phyloP scores from a whole-genome alignment of 2,113 vertebrate species.

The Caranx ignobilis region DNA sequence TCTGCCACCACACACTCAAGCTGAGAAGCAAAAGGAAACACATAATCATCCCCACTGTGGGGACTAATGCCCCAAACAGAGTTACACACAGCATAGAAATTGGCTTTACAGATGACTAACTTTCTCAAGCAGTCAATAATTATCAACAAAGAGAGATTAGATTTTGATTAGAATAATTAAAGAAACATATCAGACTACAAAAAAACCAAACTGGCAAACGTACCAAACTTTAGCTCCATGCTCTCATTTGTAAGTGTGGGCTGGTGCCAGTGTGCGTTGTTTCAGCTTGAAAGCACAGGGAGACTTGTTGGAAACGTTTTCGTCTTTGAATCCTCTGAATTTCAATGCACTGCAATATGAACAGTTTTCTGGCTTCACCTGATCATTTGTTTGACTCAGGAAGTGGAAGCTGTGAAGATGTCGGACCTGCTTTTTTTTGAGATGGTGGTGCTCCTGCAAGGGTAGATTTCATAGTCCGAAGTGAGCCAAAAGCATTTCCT shows the following conservation, averaged over 20 bases:
- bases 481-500: conserved; percentile 59
- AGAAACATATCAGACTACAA: conserved; percentile 56
- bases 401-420: conserved; percentile 71
- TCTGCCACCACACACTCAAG: conserved; percentile 81
- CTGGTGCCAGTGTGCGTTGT: conserved; percentile 34
- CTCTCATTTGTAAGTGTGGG: conserved; percentile 48
- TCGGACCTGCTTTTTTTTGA: conserved; percentile 79
- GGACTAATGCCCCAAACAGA: conserved; percentile 24
- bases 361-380: conserved; percentile 69
- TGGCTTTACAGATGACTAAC: conserved; percentile 61
- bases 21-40: conserved; percentile 59
- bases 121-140: conserved; percentile 60
- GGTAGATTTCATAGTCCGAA: too few relatives aligned
- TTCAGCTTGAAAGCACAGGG: conserved; percentile 49
- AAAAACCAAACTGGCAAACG: conserved; percentile 49
- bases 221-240: conserved; percentile 16
- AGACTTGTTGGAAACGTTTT: conserved; percentile 32
- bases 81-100: conserved; percentile 37
- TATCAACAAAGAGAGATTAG: conserved; percentile 66
- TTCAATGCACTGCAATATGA: neutral
- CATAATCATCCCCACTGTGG: conserved; percentile 16
- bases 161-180: conserved; percentile 73
- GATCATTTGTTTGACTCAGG: conserved; percentile 80
- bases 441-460: too few relatives aligned
- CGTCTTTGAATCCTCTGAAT: conserved; percentile 22